These are phyloP conservation scores for Rhagologus leucostigma DNA, from an alignment of 2,113 vertebrate genomes.

Conservation along the genomic window DNA sequence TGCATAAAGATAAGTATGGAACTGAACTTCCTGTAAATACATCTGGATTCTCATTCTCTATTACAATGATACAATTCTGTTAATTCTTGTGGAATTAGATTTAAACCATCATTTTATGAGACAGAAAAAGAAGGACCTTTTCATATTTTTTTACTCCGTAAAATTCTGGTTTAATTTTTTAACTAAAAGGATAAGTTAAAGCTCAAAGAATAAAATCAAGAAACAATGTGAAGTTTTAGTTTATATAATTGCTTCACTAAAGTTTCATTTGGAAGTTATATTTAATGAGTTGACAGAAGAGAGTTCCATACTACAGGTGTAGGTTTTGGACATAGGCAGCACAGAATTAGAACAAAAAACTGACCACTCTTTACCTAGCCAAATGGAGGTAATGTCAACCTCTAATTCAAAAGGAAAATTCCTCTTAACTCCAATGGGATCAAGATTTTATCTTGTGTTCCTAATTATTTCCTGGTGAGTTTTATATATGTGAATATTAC, in stretches of 20 bases:
- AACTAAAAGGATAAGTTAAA: not conserved
- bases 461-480: slow-evolving; percentile 15
- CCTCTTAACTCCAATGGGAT: not conserved
- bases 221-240: not conserved
- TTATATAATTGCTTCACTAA: not conserved
- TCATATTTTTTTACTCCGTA: not conserved
- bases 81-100: not conserved
- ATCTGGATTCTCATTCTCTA: not conserved
- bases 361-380: not conserved
- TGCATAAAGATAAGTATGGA: not conserved
- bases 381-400: not conserved
- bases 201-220: not conserved
- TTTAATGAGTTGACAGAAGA: not conserved
- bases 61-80: not conserved
- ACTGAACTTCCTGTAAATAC: not conserved
- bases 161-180: not conserved
- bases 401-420: not conserved
- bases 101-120: not conserved
- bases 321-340: not conserved
- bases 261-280: not conserved
- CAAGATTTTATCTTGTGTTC: not conserved
- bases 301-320: not conserved
- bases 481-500: not conserved
- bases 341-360: not conserved
- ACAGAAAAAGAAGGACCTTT: not conserved